Evolutionary conservation across 2,797 vertebrate genomes (phyloP), one percentile per base, ranked within the genome.

Genomic region (Jordanella pulchra): DNA sequence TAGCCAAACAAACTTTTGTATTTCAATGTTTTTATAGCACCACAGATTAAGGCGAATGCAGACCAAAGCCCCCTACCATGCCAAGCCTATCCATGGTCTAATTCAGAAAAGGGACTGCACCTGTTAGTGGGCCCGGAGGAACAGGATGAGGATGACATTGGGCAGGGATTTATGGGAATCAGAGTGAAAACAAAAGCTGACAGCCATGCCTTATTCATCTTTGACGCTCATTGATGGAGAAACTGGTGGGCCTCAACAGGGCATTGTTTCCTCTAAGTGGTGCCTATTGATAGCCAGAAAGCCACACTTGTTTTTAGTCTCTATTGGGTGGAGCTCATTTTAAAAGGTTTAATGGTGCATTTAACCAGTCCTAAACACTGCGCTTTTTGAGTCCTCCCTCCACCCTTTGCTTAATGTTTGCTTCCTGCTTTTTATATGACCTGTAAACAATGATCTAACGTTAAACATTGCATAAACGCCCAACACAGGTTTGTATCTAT

Each of bases 341-440:
- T 92, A 93, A 93, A 93, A 91, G 93, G 88, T 88, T 93, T 93
- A 94, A 93, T 94, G 93, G 89, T 92, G 93, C 93, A 91, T 93
- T 93, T 93, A 93, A 91, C 89, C 84, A 80, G 86, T 90, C 89
- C 88, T 89, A 91, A 93, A 92, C 90, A 86, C 82, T 75, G 79
- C 50, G 86, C 87, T 89, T 87, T 64, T 87, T 89, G 85, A 87
- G 80, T 86, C 39, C 67, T 84, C 87, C 87, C 82, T 74, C 79
- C 83, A 87, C 76, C 79, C 69, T 89, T 91, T 89, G 88, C 87
- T 82, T 73, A 4, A 72, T 64, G 79, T 65, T 75, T 84, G 88
- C 81, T 90, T 88, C 85, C 82, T 80, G 84, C 71, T 90, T 90
- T 84, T 86, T 84, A 89, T 91, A 89, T 85, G 83, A 89, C 84